Evolutionary conservation across 2,797 vertebrate genomes (phyloP).

Genomic region (Phrynocephalus vlangalii): DNA sequence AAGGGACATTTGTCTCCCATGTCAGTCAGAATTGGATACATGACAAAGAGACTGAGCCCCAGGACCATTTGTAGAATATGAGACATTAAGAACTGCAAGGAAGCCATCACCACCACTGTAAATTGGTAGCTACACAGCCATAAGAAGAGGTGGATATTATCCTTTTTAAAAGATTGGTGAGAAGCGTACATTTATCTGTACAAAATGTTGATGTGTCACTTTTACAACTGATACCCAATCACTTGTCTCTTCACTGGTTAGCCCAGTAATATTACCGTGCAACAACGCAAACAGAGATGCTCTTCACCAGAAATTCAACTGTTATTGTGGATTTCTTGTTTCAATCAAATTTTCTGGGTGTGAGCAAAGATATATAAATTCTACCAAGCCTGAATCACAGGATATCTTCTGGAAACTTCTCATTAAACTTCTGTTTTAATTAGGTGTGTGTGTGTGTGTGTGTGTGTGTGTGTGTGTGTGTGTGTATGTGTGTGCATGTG

Average conservation of each 20-base stretch:
- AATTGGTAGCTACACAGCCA: neutral
- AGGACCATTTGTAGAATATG: no score
- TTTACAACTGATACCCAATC: constrained; percentile 17
- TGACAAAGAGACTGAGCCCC: neutral
- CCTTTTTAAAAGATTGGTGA: neutral
- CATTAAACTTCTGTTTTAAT: neutral
- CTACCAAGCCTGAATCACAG: neutral
- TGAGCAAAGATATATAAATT: neutral
- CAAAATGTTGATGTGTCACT: neutral
- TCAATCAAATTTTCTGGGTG: neutral
- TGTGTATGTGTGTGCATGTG: neutral
- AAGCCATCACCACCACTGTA: neutral
- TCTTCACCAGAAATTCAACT: neutral
- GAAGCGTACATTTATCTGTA: neutral
- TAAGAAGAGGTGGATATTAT: neutral
- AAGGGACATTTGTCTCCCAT: neutral
- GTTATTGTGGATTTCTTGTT: neutral
- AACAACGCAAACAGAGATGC: neutral
- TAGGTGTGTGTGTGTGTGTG: neutral
- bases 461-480: neutral
- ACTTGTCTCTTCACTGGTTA: neutral
- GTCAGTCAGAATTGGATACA: neutral
- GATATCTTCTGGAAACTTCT: neutral
- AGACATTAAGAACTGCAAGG: neutral
- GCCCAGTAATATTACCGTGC: neutral